Conservation (phyloP, 2,113 vertebrate genomes). For the Prietella phreatophila region DNA sequence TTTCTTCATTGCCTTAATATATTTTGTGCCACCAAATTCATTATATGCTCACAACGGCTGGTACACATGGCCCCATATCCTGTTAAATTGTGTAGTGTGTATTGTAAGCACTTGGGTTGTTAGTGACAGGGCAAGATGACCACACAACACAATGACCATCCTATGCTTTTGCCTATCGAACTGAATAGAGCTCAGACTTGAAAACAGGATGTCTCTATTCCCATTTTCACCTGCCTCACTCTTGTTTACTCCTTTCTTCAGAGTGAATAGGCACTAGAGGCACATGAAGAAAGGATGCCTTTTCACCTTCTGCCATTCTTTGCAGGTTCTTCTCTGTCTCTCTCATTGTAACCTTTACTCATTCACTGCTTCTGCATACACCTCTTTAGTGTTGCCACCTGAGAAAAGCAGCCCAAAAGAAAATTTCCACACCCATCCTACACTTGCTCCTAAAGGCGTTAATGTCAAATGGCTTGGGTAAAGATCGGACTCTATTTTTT, state of each 20-base stretch:
- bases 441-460: too few relatives aligned
- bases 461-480: too few relatives aligned
- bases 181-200: slow-evolving; percentile 11
- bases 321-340: neutral
- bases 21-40: neutral
- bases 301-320: slow-evolving; percentile 10
- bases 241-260: neutral
- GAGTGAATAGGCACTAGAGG: neutral
- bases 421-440: neutral
- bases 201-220: slow-evolving; percentile 9
- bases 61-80: neutral
- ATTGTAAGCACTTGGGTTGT: neutral
- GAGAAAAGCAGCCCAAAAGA: neutral
- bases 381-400: neutral
- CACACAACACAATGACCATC: neutral
- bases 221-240: neutral
- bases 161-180: neutral
- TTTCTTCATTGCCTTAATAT: neutral
- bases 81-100: neutral
- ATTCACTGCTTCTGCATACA: neutral
- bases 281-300: slow-evolving; percentile 33
- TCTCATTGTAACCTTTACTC: neutral
- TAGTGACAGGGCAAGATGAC: neutral
- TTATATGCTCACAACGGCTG: neutral
- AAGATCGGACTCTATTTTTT: too few relatives aligned